Conservation (phyloP, 2,797 vertebrate genomes). For the Phylloscopus collybita region DNA sequence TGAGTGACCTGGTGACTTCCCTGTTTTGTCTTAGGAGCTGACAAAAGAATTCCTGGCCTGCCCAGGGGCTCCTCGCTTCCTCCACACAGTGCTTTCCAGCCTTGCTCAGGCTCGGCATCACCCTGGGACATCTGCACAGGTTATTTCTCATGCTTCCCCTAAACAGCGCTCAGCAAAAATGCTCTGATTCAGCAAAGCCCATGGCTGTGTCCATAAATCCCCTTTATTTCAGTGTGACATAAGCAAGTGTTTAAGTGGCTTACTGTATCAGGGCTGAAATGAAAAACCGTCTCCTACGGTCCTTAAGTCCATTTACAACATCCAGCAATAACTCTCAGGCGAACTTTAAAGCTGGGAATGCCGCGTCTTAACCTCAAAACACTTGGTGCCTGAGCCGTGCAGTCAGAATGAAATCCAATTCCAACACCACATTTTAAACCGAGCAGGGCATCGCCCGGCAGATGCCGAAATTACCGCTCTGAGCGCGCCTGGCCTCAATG, state of each 20-base stretch:
- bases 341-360: slow-evolving; percentile 23
- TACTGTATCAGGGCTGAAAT: slow-evolving; percentile 59
- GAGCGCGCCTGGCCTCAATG: not conserved
- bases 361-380: not conserved
- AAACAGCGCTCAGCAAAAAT: slow-evolving; percentile 24
- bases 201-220: slow-evolving; percentile 52
- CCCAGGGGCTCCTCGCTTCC: not conserved
- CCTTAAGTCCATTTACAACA: slow-evolving; percentile 56
- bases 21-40: slow-evolving; percentile 57
- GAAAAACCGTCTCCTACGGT: slow-evolving; percentile 49
- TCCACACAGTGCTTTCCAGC: not conserved
- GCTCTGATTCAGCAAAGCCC: slow-evolving; percentile 63
- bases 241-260: slow-evolving; percentile 69
- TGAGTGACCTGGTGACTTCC: slow-evolving; percentile 52
- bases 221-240: slow-evolving; percentile 69
- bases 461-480: not conserved
- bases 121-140: slow-evolving; percentile 15
- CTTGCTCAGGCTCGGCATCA: not conserved
- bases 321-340: slow-evolving; percentile 44
- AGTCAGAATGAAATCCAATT: slow-evolving; percentile 46
- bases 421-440: not conserved
- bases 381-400: not conserved
- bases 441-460: not conserved
- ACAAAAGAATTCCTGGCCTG: slow-evolving; percentile 59
- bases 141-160: slow-evolving; percentile 52